phyloP scores from a whole-genome alignment of 2,888 invertebrate species.

The Urechis unicinctus region DNA sequence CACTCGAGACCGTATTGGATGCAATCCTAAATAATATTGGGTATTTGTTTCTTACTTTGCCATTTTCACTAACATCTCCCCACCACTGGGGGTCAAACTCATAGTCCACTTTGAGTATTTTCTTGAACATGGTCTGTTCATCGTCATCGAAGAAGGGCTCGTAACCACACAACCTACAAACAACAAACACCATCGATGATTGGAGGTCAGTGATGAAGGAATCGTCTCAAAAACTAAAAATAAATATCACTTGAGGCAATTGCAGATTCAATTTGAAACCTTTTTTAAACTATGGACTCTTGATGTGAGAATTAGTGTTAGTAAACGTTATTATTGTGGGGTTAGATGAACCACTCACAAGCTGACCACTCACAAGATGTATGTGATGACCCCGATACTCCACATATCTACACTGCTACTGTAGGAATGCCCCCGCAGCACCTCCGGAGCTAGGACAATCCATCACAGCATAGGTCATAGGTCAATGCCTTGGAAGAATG shows the following conservation, averaged over 20 bases:
- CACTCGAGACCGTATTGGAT: no score
- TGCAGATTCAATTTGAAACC: neutral
- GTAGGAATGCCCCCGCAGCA: constrained; percentile 33
- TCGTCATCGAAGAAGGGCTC: constrained; percentile 47
- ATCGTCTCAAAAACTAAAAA: neutral
- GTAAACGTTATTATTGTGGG: no score
- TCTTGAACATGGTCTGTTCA: constrained; percentile 41
- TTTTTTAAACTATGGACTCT: no score
- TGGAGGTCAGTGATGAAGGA: neutral
- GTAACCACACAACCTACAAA: constrained; percentile 43
- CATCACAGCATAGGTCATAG: no score
- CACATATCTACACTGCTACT: constrained; percentile 41
- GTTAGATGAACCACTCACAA: no score
- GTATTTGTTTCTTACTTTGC: constrained; percentile 32
- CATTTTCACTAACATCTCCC: constrained; percentile 46
- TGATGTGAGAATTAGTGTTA: no score
- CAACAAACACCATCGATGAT: neutral
- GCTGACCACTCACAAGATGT: constrained; percentile 43
- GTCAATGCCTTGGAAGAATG: no score
- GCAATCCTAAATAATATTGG: neutral
- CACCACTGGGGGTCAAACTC: constrained; percentile 43
- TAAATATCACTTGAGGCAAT: neutral
- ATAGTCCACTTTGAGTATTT: constrained; percentile 43
- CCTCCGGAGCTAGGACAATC: constrained; percentile 40
- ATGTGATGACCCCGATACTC: constrained; percentile 48